Percentiles rank a stretch among this genome's conserved stretches.
These are phyloP conservation scores for Conops quadrifasciatus DNA, from an alignment of 2,888 invertebrate genomes.

Conservation along the genomic window DNA sequence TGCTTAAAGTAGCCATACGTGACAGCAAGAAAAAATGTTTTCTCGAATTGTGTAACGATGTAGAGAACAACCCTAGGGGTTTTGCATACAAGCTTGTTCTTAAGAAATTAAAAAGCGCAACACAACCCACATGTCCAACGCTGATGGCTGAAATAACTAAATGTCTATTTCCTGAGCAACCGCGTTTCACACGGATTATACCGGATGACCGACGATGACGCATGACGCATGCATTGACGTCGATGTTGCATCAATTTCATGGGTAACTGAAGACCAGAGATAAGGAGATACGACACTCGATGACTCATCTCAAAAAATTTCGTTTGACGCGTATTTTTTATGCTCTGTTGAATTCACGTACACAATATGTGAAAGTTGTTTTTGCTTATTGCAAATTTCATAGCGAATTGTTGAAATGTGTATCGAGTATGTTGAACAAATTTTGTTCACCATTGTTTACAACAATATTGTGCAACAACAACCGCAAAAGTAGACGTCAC, in stretches of 20 bases:
- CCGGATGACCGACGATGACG: too few species aligned
- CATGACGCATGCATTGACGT: too few species aligned
- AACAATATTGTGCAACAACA: too few species aligned
- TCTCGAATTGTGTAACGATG: background rate
- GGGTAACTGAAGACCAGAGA: background rate
- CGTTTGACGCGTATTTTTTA: background rate
- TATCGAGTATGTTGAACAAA: too few species aligned
- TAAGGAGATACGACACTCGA: background rate
- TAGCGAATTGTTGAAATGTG: too few species aligned
- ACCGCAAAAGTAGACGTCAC: too few species aligned
- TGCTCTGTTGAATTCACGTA: too few species aligned
- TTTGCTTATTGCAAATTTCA: too few species aligned
- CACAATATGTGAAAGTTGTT: too few species aligned
- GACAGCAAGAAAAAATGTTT: background rate
- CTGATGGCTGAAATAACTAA: background rate
- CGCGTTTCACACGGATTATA: background rate
- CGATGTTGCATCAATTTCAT: background rate
- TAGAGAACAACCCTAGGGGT: background rate
- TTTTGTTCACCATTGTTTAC: too few species aligned
- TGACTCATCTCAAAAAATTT: background rate
- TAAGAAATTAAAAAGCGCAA: background rate
- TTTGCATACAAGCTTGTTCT: slow-evolving; percentile 2
- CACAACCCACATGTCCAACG: background rate
- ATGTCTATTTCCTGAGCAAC: background rate
- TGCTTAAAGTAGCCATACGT: slow-evolving; percentile 4